phyloP scores from a whole-genome alignment of 2,888 invertebrate species.

The Plebejus anna region DNA sequence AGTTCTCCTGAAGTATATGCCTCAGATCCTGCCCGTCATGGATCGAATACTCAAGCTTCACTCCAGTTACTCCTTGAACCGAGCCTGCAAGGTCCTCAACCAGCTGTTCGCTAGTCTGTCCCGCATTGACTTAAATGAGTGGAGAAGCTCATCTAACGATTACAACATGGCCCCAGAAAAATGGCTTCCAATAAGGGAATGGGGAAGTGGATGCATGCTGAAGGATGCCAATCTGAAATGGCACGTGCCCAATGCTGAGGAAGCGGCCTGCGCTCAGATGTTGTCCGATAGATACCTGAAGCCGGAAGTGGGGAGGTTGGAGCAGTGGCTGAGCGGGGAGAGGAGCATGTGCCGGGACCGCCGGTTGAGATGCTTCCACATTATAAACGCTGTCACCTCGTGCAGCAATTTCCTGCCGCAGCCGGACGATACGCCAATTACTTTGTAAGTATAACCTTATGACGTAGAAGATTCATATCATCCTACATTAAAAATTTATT shows the following conservation, averaged over 20 bases:
- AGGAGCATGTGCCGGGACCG: conserved; percentile 82
- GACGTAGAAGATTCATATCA: no score
- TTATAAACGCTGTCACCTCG: conserved; percentile 83
- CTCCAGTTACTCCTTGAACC: conserved; percentile 82
- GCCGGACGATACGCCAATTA: conserved; percentile 82
- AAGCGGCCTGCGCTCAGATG: conserved; percentile 83
- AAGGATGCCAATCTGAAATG: conserved; percentile 84
- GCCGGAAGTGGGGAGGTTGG: conserved; percentile 81
- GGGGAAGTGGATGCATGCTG: conserved; percentile 87
- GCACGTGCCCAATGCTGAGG: conserved; percentile 87
- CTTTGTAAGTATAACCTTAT: conserved; percentile 68
- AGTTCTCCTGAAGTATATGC: conserved; percentile 83
- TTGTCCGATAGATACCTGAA: conserved; percentile 83
- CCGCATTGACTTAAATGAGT: conserved; percentile 81
- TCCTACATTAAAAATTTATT: no score
- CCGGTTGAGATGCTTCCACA: conserved; percentile 82
- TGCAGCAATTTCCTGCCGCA: conserved; percentile 84
- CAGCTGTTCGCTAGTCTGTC: conserved; percentile 81
- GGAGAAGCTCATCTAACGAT: conserved; percentile 80
- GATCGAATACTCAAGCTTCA: conserved; percentile 85
- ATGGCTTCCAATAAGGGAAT: conserved; percentile 87
- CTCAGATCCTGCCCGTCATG: conserved; percentile 82
- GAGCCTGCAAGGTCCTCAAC: conserved; percentile 82
- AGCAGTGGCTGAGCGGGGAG: conserved; percentile 76
- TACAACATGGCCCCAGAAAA: conserved; percentile 83